Evolutionary conservation across 2,888 invertebrate species (phyloP).

Genomic region (Drosophila melanocephala): DNA sequence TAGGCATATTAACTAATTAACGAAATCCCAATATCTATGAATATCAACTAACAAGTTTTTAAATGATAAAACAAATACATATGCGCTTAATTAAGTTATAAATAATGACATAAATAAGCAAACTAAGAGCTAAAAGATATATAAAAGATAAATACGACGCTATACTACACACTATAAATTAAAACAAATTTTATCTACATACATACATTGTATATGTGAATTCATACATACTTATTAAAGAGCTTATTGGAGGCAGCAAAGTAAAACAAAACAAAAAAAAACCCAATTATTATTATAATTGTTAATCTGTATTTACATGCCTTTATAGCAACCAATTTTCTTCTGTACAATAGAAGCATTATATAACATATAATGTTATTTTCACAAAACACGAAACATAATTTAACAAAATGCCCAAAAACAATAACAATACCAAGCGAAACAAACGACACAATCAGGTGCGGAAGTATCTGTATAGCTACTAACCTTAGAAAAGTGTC

Average conservation of each 20-base stretch:
- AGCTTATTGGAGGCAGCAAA: constrained; percentile 53
- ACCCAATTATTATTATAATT: constrained; percentile 43
- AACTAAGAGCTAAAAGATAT: constrained; percentile 31
- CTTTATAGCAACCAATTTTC: constrained; percentile 50
- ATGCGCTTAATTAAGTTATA: constrained; percentile 49
- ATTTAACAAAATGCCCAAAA: constrained; percentile 8
- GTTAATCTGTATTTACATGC: constrained; percentile 67
- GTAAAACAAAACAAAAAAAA: constrained; percentile 5
- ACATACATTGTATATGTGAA: constrained; percentile 27
- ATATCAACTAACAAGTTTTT: constrained; percentile 68
- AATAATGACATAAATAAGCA: constrained; percentile 9
- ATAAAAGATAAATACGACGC: constrained; percentile 13
- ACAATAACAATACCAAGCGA: constrained; percentile 8
- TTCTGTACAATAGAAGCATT: constrained; percentile 33
- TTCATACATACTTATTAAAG: constrained; percentile 55
- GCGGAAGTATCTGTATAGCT: constrained; percentile 10
- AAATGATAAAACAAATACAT: constrained; percentile 49
- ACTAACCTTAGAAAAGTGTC: constrained; percentile 2
- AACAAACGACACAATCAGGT: constrained; percentile 17
- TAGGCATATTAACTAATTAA: constrained; percentile 74
- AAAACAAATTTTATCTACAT: constrained; percentile 48
- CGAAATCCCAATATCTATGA: constrained; percentile 63
- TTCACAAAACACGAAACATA: constrained; percentile 16
- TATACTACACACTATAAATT: constrained; percentile 25
- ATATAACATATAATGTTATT: constrained; percentile 39